Conservation (phyloP, 2,888 invertebrate species). For the Machimus rusticus region DNA sequence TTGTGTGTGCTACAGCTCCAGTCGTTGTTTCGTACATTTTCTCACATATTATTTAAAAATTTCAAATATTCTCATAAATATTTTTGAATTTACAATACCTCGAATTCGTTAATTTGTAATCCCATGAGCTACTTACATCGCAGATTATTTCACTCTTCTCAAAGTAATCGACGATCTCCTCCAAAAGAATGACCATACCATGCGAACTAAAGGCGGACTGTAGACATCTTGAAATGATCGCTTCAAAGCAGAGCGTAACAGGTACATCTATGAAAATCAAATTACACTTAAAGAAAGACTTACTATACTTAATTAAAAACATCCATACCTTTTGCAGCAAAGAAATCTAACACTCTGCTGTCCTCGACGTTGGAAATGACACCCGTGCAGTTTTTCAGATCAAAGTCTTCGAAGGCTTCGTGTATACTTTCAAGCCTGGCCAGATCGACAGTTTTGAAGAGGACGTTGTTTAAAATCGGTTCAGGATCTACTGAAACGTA, state of each 20-base stretch:
- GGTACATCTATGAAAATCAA: constrained; percentile 54
- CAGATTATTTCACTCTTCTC: neutral
- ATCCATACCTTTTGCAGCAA: constrained; percentile 55
- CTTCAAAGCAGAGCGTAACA: constrained; percentile 57
- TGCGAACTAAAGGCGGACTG: constrained; percentile 55
- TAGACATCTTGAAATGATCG: constrained; percentile 57
- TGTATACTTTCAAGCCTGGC: constrained; percentile 56
- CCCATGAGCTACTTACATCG: neutral
- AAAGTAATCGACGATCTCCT: constrained; percentile 55
- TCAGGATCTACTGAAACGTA: constrained; percentile 56
- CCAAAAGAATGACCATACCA: constrained; percentile 54
- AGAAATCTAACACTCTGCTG: constrained; percentile 55
- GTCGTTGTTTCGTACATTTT: too few species aligned
- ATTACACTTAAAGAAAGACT: too few species aligned
- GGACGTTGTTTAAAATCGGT: constrained; percentile 55
- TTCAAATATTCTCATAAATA: too few species aligned
- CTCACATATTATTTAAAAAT: too few species aligned
- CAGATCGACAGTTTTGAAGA: constrained; percentile 58
- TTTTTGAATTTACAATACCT: too few species aligned
- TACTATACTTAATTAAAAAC: neutral
- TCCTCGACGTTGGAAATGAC: constrained; percentile 57
- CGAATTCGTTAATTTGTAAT: too few species aligned
- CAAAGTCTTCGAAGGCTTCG: constrained; percentile 56
- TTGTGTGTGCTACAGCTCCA: too few species aligned
- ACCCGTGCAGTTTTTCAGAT: constrained; percentile 58